Evolutionary conservation across 2,888 invertebrate species (phyloP).

Genomic region (Chydorus sphaericus): DNA sequence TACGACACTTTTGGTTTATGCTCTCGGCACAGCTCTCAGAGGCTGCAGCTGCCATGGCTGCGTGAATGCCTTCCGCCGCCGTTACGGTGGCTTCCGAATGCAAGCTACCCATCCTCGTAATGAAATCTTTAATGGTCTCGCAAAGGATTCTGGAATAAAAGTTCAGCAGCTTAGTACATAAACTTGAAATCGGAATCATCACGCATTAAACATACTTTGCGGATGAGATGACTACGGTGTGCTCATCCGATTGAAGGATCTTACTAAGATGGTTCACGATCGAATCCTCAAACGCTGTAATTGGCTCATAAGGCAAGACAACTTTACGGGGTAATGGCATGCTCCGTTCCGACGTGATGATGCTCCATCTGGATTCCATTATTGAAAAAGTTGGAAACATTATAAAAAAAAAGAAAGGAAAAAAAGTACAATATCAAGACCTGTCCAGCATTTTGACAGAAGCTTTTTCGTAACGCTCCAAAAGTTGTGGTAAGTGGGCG

Average conservation of each 20-base stretch:
- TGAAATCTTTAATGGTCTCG: slow-evolving; percentile 63
- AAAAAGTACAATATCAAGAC: slow-evolving; percentile 29
- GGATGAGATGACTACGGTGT: slow-evolving; percentile 51
- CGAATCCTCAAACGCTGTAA: slow-evolving; percentile 58
- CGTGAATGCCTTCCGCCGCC: background rate
- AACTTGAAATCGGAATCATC: slow-evolving; percentile 10
- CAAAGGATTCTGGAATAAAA: slow-evolving; percentile 41
- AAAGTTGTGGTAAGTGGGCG: slow-evolving; percentile 73
- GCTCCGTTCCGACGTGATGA: slow-evolving; percentile 59
- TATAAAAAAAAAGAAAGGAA: slow-evolving; percentile 12
- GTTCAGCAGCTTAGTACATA: background rate
- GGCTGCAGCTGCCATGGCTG: slow-evolving; percentile 16
- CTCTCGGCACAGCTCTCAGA: slow-evolving; percentile 21
- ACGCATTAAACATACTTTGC: slow-evolving; percentile 40
- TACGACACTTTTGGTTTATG: slow-evolving; percentile 49
- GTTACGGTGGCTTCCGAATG: slow-evolving; percentile 14
- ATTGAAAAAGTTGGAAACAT: background rate
- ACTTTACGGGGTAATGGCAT: slow-evolving; percentile 23
- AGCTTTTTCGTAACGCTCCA: slow-evolving; percentile 91
- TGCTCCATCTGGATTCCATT: slow-evolving; percentile 57
- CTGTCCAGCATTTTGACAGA: slow-evolving; percentile 94
- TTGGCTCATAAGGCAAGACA: slow-evolving; percentile 28
- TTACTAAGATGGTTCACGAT: slow-evolving; percentile 67
- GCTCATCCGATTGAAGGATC: slow-evolving; percentile 68
- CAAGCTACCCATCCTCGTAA: slow-evolving; percentile 34